Conservation (phyloP, 2,797 vertebrate genomes). For the Xenops minutus region DNA sequence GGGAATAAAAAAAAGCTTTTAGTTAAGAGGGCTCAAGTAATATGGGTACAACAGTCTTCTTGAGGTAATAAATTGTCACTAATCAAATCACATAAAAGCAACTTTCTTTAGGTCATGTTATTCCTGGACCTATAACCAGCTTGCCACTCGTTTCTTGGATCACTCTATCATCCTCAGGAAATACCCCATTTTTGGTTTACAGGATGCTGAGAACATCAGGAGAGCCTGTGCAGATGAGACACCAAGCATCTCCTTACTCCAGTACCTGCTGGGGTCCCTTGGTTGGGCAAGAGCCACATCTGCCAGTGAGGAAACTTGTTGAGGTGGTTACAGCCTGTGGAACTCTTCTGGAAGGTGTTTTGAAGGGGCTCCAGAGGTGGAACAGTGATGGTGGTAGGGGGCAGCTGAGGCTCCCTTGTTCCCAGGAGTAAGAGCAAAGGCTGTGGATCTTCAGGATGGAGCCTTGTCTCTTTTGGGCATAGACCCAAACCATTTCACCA, state of each 20-base stretch:
- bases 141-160: background rate
- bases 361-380: background rate
- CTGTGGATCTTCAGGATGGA: background rate
- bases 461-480: background rate
- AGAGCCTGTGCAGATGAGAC: background rate
- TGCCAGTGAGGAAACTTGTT: background rate
- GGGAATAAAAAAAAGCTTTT: background rate
- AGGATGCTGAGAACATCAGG: background rate
- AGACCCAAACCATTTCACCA: background rate
- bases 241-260: background rate
- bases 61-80: background rate
- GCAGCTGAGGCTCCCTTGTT: background rate
- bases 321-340: background rate
- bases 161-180: background rate
- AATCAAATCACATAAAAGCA: background rate
- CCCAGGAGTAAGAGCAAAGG: background rate
- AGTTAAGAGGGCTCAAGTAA: background rate
- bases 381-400: background rate
- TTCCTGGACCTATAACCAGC: background rate
- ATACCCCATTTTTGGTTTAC: background rate
- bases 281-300: background rate
- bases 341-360: background rate
- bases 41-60: background rate
- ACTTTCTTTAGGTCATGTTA: background rate
- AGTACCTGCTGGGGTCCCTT: no score